A percentile compares a stretch with the other conserved stretches of the same genome.
Conservation (phyloP, 2,113 vertebrate species). For the Nannospalax galili region DNA sequence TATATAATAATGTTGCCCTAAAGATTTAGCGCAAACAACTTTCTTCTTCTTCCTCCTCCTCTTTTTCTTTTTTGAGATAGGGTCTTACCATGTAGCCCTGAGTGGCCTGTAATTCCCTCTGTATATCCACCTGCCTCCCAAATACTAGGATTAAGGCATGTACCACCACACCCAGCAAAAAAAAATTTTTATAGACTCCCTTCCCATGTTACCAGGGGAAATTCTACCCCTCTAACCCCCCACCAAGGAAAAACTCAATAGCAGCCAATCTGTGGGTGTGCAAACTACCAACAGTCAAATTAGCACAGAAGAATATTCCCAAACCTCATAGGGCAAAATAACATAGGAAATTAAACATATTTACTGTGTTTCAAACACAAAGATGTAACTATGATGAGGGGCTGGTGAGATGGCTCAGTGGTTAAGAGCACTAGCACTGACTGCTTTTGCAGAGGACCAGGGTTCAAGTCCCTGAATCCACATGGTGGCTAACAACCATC, state of each 20-base stretch:
- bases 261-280: not conserved
- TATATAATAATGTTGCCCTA: not conserved
- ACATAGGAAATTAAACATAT: not conserved
- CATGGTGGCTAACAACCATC: no score
- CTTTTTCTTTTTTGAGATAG: no score
- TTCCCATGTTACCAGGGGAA: not conserved
- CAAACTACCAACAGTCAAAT: not conserved
- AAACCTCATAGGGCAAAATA: not conserved
- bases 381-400: not conserved
- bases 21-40: not conserved
- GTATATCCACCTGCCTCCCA: no score
- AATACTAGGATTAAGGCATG: no score
- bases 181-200: not conserved
- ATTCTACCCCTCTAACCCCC: not conserved
- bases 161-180: not conserved
- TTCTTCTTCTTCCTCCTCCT: no score
- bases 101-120: no score
- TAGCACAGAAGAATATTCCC: not conserved
- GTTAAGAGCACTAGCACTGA: no score
- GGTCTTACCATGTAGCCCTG: no score
- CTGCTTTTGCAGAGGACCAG: no score
- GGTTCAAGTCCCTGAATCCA: no score
- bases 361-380: conserved; percentile 22
- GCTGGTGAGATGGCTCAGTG: no score
- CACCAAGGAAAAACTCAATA: not conserved